Conservation (phyloP, 2,888 invertebrate genomes). For the Ptilodon capucinus region DNA sequence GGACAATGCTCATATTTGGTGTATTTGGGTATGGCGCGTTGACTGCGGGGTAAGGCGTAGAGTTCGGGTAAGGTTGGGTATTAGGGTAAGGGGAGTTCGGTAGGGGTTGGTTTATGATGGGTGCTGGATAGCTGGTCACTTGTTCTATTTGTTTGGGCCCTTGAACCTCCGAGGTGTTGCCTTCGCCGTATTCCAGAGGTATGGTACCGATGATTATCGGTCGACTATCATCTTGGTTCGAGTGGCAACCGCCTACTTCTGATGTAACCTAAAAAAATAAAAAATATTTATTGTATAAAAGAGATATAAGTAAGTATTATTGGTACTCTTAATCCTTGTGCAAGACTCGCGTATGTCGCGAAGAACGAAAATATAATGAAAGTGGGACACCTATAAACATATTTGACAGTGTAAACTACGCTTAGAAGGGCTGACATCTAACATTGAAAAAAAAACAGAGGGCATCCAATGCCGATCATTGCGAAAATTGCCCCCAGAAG, state of each 20-base stretch:
- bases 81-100: constrained; percentile 10
- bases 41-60: not conserved
- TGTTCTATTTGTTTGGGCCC: constrained; percentile 36
- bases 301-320: no score
- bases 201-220: constrained; percentile 57
- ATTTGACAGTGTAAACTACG: no score
- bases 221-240: constrained; percentile 37
- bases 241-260: constrained; percentile 54
- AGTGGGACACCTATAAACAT: no score
- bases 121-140: constrained; percentile 27
- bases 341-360: no score
- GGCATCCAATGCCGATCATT: no score
- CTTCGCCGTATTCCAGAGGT: constrained; percentile 49
- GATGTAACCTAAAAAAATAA: constrained; percentile 62
- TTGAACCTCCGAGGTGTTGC: constrained; percentile 43
- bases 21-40: constrained; percentile 4
- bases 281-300: no score
- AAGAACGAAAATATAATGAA: no score
- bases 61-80: not conserved
- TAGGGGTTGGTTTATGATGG: constrained; percentile 46
- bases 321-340: no score
- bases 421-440: no score
- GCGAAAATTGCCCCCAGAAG: no score
- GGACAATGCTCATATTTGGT: constrained; percentile 1
- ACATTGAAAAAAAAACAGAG: no score